Conservation (phyloP, 2,113 vertebrate species). For the Dasyornis broadbenti region DNA sequence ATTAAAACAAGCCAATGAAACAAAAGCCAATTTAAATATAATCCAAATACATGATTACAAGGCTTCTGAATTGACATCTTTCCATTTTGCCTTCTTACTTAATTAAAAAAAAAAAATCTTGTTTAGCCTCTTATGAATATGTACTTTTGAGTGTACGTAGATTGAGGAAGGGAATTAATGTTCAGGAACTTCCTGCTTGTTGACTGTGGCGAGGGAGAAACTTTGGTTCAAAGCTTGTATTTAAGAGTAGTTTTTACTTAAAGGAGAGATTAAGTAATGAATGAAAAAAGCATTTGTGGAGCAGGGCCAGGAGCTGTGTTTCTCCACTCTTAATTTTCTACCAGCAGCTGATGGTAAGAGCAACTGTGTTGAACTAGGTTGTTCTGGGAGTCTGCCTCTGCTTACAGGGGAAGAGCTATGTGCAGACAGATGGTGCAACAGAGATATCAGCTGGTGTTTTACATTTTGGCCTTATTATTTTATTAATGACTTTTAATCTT, state of each 20-base stretch:
- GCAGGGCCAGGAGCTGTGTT: rapidly evolving
- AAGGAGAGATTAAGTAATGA: not conserved
- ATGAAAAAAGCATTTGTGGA: not conserved
- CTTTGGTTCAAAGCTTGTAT: not conserved
- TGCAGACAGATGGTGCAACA: not conserved
- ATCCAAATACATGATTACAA: not conserved
- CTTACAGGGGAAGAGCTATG: not conserved
- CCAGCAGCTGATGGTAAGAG: not conserved
- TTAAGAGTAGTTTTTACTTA: not conserved
- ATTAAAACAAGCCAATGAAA: not conserved
- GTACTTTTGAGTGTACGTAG: not conserved
- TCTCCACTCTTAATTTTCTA: not conserved
- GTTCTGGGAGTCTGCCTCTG: not conserved
- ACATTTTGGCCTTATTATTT: not conserved
- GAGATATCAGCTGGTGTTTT: not conserved
- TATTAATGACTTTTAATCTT: not conserved
- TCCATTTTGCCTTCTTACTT: not conserved
- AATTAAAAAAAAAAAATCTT: not conserved
- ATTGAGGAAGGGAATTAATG: not conserved
- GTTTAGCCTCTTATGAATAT: not conserved
- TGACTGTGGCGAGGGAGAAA: not conserved
- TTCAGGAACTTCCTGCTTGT: not conserved
- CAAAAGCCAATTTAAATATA: not conserved
- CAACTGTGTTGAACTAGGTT: not conserved
- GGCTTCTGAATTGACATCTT: not conserved